Evolutionary conservation across 2,113 vertebrate genomes (phyloP).

Genomic region (Sinosuthora webbiana): DNA sequence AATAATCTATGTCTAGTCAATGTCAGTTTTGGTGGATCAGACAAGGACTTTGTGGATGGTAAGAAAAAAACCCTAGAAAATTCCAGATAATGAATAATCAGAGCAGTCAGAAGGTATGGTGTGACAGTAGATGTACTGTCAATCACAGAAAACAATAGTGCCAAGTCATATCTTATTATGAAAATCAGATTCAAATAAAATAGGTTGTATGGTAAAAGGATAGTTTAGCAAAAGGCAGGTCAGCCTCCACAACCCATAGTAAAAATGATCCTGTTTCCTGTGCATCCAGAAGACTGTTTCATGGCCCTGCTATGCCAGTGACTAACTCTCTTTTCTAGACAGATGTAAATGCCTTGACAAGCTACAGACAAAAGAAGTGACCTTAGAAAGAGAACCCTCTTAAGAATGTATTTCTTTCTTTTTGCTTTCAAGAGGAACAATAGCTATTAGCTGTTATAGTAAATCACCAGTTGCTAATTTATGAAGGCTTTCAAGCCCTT

Average conservation of each 20-base stretch:
- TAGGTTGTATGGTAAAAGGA: neutral
- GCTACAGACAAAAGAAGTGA: neutral
- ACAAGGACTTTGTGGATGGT: neutral
- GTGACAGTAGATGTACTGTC: neutral
- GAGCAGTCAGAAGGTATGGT: neutral
- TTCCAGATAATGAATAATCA: neutral
- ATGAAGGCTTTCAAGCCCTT: neutral
- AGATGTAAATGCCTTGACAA: neutral
- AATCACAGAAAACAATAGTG: neutral
- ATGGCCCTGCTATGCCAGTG: neutral
- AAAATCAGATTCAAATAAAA: neutral
- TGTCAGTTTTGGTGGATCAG: neutral
- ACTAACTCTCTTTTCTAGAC: neutral
- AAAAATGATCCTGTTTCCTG: neutral
- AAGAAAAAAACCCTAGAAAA: neutral
- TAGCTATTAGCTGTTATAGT: neutral
- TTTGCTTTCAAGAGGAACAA: neutral
- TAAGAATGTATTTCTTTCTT: neutral
- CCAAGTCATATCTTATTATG: neutral
- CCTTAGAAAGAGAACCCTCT: neutral
- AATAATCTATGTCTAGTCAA: neutral
- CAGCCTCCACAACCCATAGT: neutral
- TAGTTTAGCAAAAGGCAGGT: neutral
- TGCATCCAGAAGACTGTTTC: neutral
- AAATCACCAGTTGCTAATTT: neutral